Base-by-base conservation (phyloP, 2,888 invertebrate genomes). In the Dusona sp. region DNA sequence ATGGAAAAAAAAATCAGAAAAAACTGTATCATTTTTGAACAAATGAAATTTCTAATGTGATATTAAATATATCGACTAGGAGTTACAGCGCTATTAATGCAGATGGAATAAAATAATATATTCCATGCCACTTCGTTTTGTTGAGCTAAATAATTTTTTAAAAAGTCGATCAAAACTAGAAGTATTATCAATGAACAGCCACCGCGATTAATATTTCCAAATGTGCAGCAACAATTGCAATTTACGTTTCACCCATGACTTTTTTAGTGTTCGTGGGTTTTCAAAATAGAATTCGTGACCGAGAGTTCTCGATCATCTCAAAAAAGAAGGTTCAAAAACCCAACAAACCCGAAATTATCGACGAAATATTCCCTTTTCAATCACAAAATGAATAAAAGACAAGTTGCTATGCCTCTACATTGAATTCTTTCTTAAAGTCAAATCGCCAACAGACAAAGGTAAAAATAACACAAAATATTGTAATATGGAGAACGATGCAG, bases 401-500 rank as follows among this genome's bases (percentile, higher is more conserved):
- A 25, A 29, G 22, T 54, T 54, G 7, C 22, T n/a, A n/a, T n/a
- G n/a, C n/a, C n/a, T 51, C 11, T 8, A 9, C 0, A 0, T 22
- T 22, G 0, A 54, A 22, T 22, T 22, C 8, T 3, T 9, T 9
- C 22, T 22, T 3, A 9, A 54, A 38, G 19, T 57, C 38, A 19
- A 11, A 67, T 22, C 38, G 25, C 6, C 51, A 9, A 16, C 7
- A 54, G 8, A 57, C 7, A 19, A 29, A 25, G 38, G 1, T 36
- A 57, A 68, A 45, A 68, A n/a, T 22, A 38, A 48, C 36, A 72
- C 22, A 22, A 72, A 64, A n/a, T 38, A 25, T 51, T 33, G 22
- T 38, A 38, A 74, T 33, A 38, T 61, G 57, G 13, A 57, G n/a
- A 64, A 91, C 91, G 89, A 88, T 88, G 88, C 89, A 90, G 89